A percentile compares a stretch with the other conserved stretches of the same genome.
Conservation (phyloP, 92 coral and sea anemone species). For the Actinernus sp. region DNA sequence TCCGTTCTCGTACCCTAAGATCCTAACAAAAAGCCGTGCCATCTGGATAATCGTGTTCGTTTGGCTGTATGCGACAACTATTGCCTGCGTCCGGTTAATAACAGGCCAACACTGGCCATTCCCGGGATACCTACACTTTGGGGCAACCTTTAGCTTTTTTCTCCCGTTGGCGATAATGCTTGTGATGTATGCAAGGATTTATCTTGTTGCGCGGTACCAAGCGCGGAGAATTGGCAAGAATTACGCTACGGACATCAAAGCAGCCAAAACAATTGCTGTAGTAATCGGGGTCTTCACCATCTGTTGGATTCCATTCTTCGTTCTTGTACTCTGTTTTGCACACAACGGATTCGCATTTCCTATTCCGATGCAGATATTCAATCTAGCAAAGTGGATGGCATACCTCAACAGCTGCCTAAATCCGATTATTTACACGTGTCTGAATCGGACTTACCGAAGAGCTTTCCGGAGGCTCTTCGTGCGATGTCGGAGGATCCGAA, state of each 20-base stretch:
- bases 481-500: constrained; percentile 70
- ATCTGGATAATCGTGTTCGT: constrained; percentile 64
- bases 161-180: constrained; percentile 84
- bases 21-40: constrained; percentile 84
- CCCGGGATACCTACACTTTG: constrained; percentile 73
- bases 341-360: constrained; percentile 12
- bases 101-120: constrained; percentile 63
- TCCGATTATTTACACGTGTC: constrained; percentile 95
- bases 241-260: constrained; percentile 95
- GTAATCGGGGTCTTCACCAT: constrained; percentile 88
- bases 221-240: constrained; percentile 93
- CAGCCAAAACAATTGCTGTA: constrained; percentile 96
- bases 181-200: constrained; percentile 91
- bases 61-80: constrained; percentile 80
- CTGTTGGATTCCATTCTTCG: constrained; percentile 89
- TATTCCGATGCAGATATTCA: constrained; percentile 29
- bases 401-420: constrained; percentile 91
- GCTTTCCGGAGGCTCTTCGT: constrained; percentile 81
- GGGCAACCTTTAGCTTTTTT: constrained; percentile 74
- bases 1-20: constrained; percentile 89
- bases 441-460: constrained; percentile 90
- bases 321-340: constrained; percentile 69
- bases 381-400: constrained; percentile 79
- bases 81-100: constrained; percentile 61
- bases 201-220: constrained; percentile 95